A percentile compares a stretch with the other conserved stretches of the same genome.
phyloP scores from a whole-genome alignment of 1,140 invertebrate genomes.

The Drosophila orosa region DNA sequence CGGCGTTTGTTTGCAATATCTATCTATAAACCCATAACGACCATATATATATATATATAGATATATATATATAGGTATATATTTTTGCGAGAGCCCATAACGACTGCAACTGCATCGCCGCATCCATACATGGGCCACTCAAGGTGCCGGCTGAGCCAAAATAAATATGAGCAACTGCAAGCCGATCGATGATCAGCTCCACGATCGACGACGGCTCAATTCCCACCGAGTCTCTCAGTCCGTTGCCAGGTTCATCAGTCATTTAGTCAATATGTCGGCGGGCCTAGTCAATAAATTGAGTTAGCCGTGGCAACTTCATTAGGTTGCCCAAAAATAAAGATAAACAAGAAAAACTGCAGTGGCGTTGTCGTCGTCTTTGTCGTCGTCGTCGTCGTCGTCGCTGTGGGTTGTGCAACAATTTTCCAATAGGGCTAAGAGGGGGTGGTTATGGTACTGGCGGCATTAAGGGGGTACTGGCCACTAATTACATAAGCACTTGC shows the following conservation, averaged over 20 bases:
- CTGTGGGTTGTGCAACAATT: constrained; percentile 58
- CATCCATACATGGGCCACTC: constrained; percentile 70
- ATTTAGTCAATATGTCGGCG: constrained; percentile 63
- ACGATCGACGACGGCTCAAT: constrained; percentile 54
- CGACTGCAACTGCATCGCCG: constrained; percentile 40
- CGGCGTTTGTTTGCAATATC: constrained; percentile 44
- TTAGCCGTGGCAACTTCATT: constrained; percentile 68
- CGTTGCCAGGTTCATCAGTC: constrained; percentile 56
- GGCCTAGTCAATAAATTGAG: constrained; percentile 76
- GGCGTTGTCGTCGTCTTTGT: constrained; percentile 1
- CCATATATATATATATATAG: constrained; percentile 45
- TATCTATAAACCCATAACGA: constrained; percentile 60
- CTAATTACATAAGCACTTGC: constrained; percentile 78
- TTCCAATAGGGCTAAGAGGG: constrained; percentile 26
- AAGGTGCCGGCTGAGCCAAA: constrained; percentile 64
- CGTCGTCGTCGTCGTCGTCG: background rate
- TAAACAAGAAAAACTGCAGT: constrained; percentile 43
- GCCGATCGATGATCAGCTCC: constrained; percentile 31
- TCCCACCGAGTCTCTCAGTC: constrained; percentile 66
- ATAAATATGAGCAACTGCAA: constrained; percentile 58
- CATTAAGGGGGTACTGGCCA: constrained; percentile 39
- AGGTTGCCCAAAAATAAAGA: constrained; percentile 63
- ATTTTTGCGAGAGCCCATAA: constrained; percentile 53
- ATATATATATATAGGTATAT: constrained; percentile 17
- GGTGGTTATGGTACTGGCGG: background rate